Evolutionary conservation across 2,888 invertebrate species (phyloP).

Genomic region (Tetragonula carbonaria): DNA sequence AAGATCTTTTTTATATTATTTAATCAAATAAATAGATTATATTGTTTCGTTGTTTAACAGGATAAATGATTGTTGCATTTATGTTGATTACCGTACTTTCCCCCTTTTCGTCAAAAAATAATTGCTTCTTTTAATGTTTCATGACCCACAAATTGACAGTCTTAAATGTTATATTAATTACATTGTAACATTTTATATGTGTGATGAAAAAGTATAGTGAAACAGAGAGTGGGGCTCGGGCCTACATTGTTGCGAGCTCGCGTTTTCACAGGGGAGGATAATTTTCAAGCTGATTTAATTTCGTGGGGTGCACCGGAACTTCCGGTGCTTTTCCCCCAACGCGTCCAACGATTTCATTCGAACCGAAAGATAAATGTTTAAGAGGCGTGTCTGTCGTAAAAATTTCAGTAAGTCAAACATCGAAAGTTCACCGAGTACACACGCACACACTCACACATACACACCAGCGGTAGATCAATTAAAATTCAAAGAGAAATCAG

Average conservation of each 20-base stretch:
- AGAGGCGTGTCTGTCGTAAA: not conserved
- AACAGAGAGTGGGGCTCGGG: not conserved
- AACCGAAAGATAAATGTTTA: slow-evolving; percentile 8
- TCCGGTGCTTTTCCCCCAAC: not conserved
- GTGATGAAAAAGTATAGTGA: too few relatives aligned
- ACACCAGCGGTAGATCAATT: slow-evolving; percentile 7
- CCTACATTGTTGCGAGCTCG: not conserved
- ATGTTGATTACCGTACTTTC: too few relatives aligned
- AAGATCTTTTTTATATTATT: too few relatives aligned
- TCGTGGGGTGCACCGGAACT: not conserved
- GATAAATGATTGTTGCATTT: too few relatives aligned
- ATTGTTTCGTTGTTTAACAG: too few relatives aligned
- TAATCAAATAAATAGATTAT: too few relatives aligned
- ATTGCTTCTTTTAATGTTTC: not conserved
- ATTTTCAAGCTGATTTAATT: not conserved
- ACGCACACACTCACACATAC: not conserved
- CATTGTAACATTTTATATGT: not conserved
- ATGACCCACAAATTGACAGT: not conserved
- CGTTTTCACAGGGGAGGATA: not conserved
- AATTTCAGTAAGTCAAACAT: slow-evolving; percentile 22
- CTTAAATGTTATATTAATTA: not conserved
- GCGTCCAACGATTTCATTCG: not conserved
- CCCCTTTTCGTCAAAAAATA: too few relatives aligned
- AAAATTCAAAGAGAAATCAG: not conserved
- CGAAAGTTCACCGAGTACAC: not conserved